Base-by-base conservation (phyloP, 2,888 invertebrate species). In the Chymomyza amoena region DNA sequence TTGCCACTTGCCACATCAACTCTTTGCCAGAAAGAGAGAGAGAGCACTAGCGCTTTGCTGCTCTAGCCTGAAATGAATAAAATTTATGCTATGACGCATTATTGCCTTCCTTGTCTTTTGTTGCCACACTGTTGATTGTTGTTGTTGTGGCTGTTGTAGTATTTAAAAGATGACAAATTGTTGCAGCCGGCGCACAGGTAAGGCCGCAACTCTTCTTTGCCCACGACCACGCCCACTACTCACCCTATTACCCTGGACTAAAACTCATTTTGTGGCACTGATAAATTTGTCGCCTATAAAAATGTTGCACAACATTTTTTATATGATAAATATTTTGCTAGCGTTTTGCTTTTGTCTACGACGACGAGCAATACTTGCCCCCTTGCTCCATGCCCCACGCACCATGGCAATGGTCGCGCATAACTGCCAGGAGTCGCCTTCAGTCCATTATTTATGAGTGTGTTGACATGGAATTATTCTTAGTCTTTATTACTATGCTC, bases 381-480 rank as follows among this genome's bases (percentile, higher is more conserved):
- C 20, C n/a, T 25, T 15, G 5, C 61, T 61, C 13, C 13, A 36
- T 25, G 25, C 25, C 25, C 1, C 39, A 52, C 65, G 73, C 72
- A 77, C 63, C 73, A 61, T 75, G 68, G 67, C 71, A 62, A 76
- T 73, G 73, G 69, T 59, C 72, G 64, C 76, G 72, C 16, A 9
- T 36, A 1, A 18, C 18, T 9, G 16, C 39, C n/a, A n/a, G 28
- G 10, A 15, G 51, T 16, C 7, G 4, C 28, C 32, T 60, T 16
- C 77, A 81, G 89, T 89, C 84, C 84, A 88, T 88, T 88, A 88
- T 88, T 88, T 88, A 88, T 88, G 88, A 84, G 89, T 79, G 77
- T 87, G 89, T 88, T 88, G 89, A 88, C 89, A 85, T 84, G 85
- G 84, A 84, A 88, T 84, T 88, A 87, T 88, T 87, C 89, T 86